Percentiles rank a stretch among this genome's conserved stretches.
phyloP scores from a whole-genome alignment of 1,140 invertebrate genomes.

The Listronotus oregonensis region DNA sequence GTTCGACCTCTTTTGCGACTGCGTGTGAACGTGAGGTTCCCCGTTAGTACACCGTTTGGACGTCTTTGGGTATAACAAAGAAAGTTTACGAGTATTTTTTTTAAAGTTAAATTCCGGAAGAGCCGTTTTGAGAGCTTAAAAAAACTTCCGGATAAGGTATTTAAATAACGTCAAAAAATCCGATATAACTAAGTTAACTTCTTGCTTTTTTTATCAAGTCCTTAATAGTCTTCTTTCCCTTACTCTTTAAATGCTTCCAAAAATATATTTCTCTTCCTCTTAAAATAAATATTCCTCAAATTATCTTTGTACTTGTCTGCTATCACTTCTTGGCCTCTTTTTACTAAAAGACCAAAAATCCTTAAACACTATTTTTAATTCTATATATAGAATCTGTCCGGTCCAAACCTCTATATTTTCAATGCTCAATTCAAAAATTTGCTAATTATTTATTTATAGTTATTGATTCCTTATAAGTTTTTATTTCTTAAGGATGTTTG shows the following conservation, averaged over 20 bases:
- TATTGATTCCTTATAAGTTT: not conserved
- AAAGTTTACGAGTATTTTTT: constrained; percentile 26
- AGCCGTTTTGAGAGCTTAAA: constrained; percentile 39
- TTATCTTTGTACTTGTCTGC: not conserved
- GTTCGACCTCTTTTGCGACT: constrained; percentile 12
- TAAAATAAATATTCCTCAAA: not conserved
- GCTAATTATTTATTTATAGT: not conserved
- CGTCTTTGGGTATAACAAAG: constrained; percentile 35
- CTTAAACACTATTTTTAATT: too few relatives aligned
- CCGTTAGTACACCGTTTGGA: constrained; percentile 16
- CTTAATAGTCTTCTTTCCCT: too few relatives aligned
- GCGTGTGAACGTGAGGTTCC: constrained; percentile 14
- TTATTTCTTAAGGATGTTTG: not conserved
- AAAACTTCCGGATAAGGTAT: not conserved
- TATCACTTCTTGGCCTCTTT: not conserved
- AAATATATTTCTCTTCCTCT: too few relatives aligned
- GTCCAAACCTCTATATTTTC: too few relatives aligned
- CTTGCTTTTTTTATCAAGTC: too few relatives aligned
- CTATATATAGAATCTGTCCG: too few relatives aligned
- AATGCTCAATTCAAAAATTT: too few relatives aligned
- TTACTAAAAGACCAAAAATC: not conserved
- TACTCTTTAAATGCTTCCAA: too few relatives aligned
- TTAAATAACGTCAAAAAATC: not conserved
- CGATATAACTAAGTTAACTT: too few relatives aligned
- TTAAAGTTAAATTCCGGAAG: constrained; percentile 18